Evolutionary conservation across 1,140 invertebrate species (phyloP).

Genomic region (Oncopodura yosiiana): DNA sequence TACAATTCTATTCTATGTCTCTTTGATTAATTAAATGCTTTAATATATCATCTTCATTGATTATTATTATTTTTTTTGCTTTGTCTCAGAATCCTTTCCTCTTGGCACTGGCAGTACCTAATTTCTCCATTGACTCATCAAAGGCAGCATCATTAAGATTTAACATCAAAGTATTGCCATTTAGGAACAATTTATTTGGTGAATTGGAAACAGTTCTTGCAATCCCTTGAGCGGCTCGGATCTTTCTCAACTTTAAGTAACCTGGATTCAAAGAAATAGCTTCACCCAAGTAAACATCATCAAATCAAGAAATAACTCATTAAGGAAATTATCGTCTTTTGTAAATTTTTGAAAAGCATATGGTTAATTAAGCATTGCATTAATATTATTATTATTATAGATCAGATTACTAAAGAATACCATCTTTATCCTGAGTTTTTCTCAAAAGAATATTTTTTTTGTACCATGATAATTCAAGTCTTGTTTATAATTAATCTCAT

Average conservation of each 20-base stretch:
- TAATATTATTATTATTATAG: background rate
- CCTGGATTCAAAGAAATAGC: conserved; percentile 91
- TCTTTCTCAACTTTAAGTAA: conserved; percentile 94
- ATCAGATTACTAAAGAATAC: conserved; percentile 35
- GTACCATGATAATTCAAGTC: too few species aligned
- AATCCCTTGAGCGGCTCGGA: conserved; percentile 93
- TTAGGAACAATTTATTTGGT: conserved; percentile 90
- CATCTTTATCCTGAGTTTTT: conserved; percentile 20
- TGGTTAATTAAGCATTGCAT: background rate
- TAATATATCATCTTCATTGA: too few species aligned
- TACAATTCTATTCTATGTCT: too few species aligned
- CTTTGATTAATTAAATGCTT: too few species aligned
- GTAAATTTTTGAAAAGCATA: background rate
- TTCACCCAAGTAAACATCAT: conserved; percentile 72
- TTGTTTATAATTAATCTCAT: too few species aligned
- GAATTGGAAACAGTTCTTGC: conserved; percentile 89
- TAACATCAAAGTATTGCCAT: conserved; percentile 86
- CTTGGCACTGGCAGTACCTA: conserved; percentile 1
- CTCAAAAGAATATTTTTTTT: too few species aligned
- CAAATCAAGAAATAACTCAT: conserved; percentile 52
- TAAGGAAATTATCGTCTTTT: conserved; percentile 31
- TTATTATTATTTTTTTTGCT: background rate
- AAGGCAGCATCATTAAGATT: conserved; percentile 91
- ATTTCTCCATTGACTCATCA: conserved; percentile 72
- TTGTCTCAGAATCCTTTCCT: conserved; percentile 9